Percentiles rank a stretch among this genome's conserved stretches.
Evolutionary conservation across 2,113 vertebrate genomes (phyloP).

Genomic region (Oreochromis spilurus): DNA sequence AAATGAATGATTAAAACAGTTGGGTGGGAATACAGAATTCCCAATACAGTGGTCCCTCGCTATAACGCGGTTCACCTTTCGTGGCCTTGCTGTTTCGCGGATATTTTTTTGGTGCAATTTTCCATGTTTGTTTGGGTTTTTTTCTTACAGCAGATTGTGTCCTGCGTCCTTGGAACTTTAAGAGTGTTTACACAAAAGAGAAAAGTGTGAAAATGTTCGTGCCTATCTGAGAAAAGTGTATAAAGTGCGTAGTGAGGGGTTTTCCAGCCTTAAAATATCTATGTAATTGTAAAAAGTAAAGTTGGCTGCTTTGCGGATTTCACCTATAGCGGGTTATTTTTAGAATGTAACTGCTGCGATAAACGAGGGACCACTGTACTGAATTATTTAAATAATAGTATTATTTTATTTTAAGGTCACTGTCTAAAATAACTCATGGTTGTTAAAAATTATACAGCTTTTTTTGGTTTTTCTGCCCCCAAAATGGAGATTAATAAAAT

Average conservation of each 20-base stretch:
- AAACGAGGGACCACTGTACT: background rate
- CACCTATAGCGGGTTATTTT: background rate
- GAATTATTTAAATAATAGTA: background rate
- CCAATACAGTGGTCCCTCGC: background rate
- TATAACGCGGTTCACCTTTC: background rate
- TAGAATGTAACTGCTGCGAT: background rate
- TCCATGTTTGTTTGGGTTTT: background rate
- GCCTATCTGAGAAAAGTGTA: background rate
- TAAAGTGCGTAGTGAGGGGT: background rate
- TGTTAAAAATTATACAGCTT: background rate
- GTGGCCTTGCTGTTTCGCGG: rapidly evolving
- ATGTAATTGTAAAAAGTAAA: background rate
- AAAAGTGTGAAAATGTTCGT: background rate
- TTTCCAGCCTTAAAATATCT: background rate
- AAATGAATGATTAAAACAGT: rapidly evolving
- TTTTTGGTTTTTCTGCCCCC: background rate
- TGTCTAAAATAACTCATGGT: background rate
- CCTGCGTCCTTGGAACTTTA: rapidly evolving
- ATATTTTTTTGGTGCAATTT: background rate
- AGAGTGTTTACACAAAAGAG: background rate
- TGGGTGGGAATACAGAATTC: background rate
- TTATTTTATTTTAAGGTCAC: background rate
- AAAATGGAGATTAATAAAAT: background rate
- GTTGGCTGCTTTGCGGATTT: rapidly evolving
- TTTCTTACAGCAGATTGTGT: background rate